Percentiles rank a stretch among this genome's conserved stretches.
Conservation (phyloP, 1,140 invertebrate genomes). For the Trichoplusia ni region DNA sequence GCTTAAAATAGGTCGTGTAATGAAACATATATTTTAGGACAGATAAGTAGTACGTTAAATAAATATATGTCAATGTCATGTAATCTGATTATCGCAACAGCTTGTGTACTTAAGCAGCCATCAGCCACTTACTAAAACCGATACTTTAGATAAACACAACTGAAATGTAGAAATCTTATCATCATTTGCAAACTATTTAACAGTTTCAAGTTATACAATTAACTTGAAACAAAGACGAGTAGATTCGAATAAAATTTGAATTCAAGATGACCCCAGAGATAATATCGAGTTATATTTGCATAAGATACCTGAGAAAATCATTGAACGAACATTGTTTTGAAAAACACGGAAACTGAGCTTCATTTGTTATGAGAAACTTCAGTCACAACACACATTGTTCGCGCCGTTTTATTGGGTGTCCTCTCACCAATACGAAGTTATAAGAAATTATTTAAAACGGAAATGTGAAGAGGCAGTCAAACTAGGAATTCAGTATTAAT, state of each 20-base stretch:
- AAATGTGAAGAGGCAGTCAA: background rate
- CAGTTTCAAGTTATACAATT: background rate
- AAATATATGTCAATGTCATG: too few relatives aligned
- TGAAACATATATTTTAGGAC: too few relatives aligned
- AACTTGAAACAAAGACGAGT: background rate
- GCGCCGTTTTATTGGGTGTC: background rate
- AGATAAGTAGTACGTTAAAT: too few relatives aligned
- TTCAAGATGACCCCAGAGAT: background rate
- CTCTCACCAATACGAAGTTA: background rate
- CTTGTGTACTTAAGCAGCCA: too few relatives aligned
- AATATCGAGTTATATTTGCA: slow-evolving; percentile 8
- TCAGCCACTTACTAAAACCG: too few relatives aligned
- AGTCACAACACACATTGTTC: slow-evolving; percentile 31
- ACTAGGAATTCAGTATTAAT: background rate
- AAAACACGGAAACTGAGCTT: slow-evolving; percentile 34
- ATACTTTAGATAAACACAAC: too few relatives aligned
- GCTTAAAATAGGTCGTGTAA: too few relatives aligned
- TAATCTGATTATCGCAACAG: too few relatives aligned
- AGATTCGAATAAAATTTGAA: slow-evolving; percentile 1
- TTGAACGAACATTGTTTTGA: slow-evolving; percentile 18
- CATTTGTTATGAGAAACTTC: slow-evolving; percentile 36
- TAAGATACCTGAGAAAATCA: slow-evolving; percentile 16
- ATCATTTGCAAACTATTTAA: background rate
- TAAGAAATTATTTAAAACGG: background rate
- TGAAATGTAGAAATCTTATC: too few relatives aligned